Evolutionary conservation across 1,140 invertebrate genomes (phyloP).

Genomic region (Pseudomyrmex dendroicus): DNA sequence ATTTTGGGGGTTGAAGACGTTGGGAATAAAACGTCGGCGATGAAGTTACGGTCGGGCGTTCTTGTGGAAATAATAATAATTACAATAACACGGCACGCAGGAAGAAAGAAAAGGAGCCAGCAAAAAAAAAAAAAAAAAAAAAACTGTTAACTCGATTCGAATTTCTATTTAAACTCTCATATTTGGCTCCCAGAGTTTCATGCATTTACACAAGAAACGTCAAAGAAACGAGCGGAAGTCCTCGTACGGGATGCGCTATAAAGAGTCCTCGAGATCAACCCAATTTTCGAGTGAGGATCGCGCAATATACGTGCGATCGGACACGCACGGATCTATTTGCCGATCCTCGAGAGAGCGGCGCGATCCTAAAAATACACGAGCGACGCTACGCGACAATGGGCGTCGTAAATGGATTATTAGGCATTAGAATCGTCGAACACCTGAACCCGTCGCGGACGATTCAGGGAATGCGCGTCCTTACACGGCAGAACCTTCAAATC

Average conservation of each 20-base stretch:
- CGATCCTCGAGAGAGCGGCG: slow-evolving; percentile 21
- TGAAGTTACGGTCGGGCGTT: background rate
- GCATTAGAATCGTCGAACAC: slow-evolving; percentile 65
- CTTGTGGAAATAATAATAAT: slow-evolving; percentile 1
- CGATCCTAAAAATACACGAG: slow-evolving; percentile 74
- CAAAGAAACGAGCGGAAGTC: slow-evolving; percentile 1
- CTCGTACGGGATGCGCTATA: background rate
- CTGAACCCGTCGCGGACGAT: slow-evolving; percentile 52
- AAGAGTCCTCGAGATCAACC: slow-evolving; percentile 29
- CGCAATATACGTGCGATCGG: background rate
- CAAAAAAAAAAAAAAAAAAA: too few relatives aligned
- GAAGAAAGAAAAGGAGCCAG: too few relatives aligned
- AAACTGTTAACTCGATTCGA: background rate
- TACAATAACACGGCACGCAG: background rate
- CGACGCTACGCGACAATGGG: slow-evolving; percentile 43
- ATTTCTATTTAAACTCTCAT: background rate
- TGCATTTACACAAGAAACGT: background rate
- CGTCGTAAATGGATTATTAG: slow-evolving; percentile 76
- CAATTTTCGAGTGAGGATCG: slow-evolving; percentile 26
- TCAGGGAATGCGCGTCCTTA: slow-evolving; percentile 22
- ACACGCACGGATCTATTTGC: slow-evolving; percentile 57
- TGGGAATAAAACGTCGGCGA: slow-evolving; percentile 5
- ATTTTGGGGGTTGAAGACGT: background rate
- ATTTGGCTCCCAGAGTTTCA: background rate
- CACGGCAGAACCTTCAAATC: slow-evolving; percentile 4